Percentiles rank a stretch among this genome's conserved stretches.
phyloP scores from a whole-genome alignment of 2,113 vertebrate genomes.

The Microcebus ravelobensis region DNA sequence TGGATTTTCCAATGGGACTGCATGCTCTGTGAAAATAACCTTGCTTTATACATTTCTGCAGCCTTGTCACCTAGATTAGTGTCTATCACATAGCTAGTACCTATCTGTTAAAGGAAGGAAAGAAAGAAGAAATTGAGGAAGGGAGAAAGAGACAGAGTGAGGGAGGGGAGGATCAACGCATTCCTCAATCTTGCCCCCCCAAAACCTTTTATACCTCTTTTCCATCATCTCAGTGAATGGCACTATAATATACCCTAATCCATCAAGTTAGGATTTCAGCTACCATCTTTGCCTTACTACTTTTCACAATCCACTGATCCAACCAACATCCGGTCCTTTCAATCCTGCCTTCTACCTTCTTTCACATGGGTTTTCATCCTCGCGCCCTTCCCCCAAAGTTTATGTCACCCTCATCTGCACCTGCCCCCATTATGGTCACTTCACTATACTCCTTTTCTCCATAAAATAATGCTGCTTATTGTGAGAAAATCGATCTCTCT shows the following conservation, averaged over 20 bases:
- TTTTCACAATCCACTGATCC: rapidly evolving
- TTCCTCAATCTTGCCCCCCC: background rate
- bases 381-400: background rate
- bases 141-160: background rate
- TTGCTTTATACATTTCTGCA: background rate
- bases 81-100: background rate
- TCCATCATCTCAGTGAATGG: background rate
- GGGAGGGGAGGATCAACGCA: background rate
- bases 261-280: background rate
- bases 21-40: background rate
- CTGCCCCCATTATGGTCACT: background rate
- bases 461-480: background rate
- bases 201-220: background rate
- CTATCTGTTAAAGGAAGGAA: background rate
- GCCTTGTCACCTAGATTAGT: background rate
- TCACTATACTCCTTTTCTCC: background rate
- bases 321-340: background rate
- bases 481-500: background rate
- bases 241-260: rapidly evolving
- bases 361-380: background rate
- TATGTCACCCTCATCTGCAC: background rate
- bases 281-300: background rate
- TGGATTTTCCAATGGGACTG: background rate
- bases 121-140: background rate
- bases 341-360: background rate